phyloP scores from a whole-genome alignment of 92 coral and sea anemone species.

The Micromussa lordhowensis region DNA sequence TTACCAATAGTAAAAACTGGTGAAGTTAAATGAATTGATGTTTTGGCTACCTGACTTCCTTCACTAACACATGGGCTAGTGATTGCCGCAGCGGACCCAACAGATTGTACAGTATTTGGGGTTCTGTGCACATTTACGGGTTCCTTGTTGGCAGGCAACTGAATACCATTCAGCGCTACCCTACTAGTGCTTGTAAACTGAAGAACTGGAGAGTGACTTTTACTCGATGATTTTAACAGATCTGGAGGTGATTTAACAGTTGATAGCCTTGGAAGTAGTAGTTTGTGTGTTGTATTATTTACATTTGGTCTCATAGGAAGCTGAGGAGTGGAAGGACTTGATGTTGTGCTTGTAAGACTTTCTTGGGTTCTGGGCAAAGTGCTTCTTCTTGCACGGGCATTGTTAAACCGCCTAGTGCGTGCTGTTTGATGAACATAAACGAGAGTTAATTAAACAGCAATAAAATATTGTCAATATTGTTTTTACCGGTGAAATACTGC shows the following conservation, averaged over 20 bases:
- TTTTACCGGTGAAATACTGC: no score
- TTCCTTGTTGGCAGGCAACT: background rate
- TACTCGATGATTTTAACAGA: background rate
- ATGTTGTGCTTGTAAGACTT: background rate
- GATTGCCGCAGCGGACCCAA: background rate
- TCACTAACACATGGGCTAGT: background rate
- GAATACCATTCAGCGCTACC: background rate
- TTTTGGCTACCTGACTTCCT: background rate
- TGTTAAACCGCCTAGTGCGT: conserved; percentile 31
- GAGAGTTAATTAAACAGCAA: background rate
- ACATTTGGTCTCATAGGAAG: background rate
- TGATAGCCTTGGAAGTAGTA: conserved; percentile 22
- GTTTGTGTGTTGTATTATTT: background rate
- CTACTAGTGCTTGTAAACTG: background rate
- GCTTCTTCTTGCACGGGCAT: conserved; percentile 23
- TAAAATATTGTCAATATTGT: no score
- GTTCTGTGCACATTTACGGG: background rate
- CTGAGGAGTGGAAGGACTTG: background rate
- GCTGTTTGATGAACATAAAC: background rate
- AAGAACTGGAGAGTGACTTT: background rate
- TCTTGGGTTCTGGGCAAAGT: conserved; percentile 8
- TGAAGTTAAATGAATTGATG: conserved; percentile 12
- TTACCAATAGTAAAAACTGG: background rate
- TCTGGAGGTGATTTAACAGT: background rate
- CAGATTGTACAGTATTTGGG: background rate